Evolutionary conservation across 1,140 invertebrate species (phyloP), one percentile per base, ranked within the genome.

Genomic region (Vanessa atalanta): DNA sequence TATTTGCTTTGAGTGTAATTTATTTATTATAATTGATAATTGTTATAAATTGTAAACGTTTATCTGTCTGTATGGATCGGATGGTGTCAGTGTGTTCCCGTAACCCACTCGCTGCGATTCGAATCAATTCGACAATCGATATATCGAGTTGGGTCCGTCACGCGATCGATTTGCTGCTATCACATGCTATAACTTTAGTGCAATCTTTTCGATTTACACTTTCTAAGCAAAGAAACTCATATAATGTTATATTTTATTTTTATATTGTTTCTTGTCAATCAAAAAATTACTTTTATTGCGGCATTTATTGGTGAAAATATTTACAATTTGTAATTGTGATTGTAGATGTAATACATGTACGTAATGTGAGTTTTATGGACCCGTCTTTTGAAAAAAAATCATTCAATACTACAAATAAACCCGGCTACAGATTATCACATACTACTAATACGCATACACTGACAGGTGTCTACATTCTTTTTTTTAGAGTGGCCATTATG

Each of bases 21-120:
- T 80, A 79, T 83, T 85, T 81, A 82, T 83, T 81, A 80, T 84
- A 89, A 88, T 88, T 80, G 84, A 81, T 85, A 86, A 89, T 90
- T 88, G 83, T 87, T 84, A 69, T 79, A 83, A 85, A 88, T 85
- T 82, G 81, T 78, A 79, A 83, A 75, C 80, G 77, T 86, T 87
- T 85, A 84, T 86, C 81, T 79, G 72, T 86, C 79, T 78, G 72
- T 71, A 79, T 14, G 70, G 80, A 81, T 83, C 80, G 81, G 67
- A 77, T 75, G 72, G 65, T 78, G 78, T 80, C 72, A 72, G 51
- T 48, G 26, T 77, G 83, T 86, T 84, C 83, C 83, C 84, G 78
- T 86, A 83, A 82, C 83, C 83, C 81, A 85, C 79, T 85, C 77
- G 78, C 50, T 79, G 70, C 82, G 80, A 73, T 76, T 73, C 78